Evolutionary conservation across 2,113 vertebrate genomes (phyloP), one percentile per base, ranked within the genome.

Genomic region (Tauraco erythrolophus): DNA sequence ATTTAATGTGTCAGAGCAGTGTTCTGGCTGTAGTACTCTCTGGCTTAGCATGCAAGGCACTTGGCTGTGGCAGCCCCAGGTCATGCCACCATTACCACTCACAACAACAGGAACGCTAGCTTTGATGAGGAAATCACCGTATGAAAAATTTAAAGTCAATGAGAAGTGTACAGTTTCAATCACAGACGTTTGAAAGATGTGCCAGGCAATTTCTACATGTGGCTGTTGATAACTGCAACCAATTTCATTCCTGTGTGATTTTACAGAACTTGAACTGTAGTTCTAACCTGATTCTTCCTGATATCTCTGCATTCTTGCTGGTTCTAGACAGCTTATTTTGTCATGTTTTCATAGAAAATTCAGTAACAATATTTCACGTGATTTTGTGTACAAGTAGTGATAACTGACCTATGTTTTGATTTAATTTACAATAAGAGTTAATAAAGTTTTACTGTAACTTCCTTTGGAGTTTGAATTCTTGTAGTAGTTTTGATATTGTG

Each of bases 361-460:
- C 31, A 61, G 5, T 76, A 82, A 88, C 3, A 11, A 4, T 76
- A 83, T 90, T 93, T 92, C 23, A 50, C 5, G 1, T 92, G 54
- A 24, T 84, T 93, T 71, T 89, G 17, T 92, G 39, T 91, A 70
- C 68, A 58, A 91, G 79, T 81, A 82, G 83, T 86, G 51, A 86
- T 91, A 94, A 94, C 60, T 75, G 61, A 86, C 41, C n/a, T 84
- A 31, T 51, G 4, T 74, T 94, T 94, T 5, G 0, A 69, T 79
- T 79, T 76, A n/a, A 84, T 82, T 96, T 91, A 53, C 77, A 72
- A 61, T 58, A 71, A 96, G 85, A n/a, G 61, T 87, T 89, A 96
- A 94, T 97, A 97, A 95, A 97, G 78, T 92, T 97, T 23, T 89
- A 12, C 54, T 88, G 2, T 80, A 88, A 89, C 70, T 80, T 94